Base-by-base conservation (phyloP, 2,888 invertebrate species). In the Carterocephalus palaemon region DNA sequence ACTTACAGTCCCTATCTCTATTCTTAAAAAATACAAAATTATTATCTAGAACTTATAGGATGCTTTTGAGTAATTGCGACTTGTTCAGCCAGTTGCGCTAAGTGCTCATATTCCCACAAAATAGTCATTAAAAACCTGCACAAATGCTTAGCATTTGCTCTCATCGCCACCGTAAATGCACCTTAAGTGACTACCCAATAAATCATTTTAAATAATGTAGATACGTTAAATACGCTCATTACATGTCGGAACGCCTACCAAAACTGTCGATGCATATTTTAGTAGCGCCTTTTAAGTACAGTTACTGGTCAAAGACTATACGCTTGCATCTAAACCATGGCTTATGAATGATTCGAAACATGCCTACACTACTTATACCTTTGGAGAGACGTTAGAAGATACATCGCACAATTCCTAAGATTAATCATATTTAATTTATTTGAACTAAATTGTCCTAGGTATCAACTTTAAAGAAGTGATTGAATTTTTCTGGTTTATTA, bases 251-350 rank as follows among this genome's bases (percentile, higher is more conserved):
- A 71, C 76, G 75, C 74, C 76, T 75, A 60, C 75, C 71, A 58
- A 76, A 80, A 77, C 65, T 74, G 73, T 73, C 74, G 70, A 70
- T 75, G 77, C 70, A 80, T 82, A 77, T 70, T 73, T 79, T 76
- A 78, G 69, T 75, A 68, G 64, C 67, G 54, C 64, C 57, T 60
- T 64, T 68, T 59, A 64, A 60, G 64, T 72, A 77, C 80, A 75
- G 76, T 77, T 78, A 78, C 46, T 29, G 31, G 39, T 24, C 51
- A 49, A 29, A 49, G 46, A 51, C 29, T 41, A 48, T 6, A 34
- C 33, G 17, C 4, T 1, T 8, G 4, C 15, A 9, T 3, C 8
- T 9, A 31, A 15, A 15, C 5, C 8, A 3, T 8, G n/a, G 38
- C 2, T 43, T 33, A 47, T 45, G 38, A 31, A 33, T 32, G n/a